A percentile compares a stretch with the other conserved stretches of the same genome.
phyloP scores from a whole-genome alignment of 2,113 vertebrate genomes.

The Genyomyrus donnyi region DNA sequence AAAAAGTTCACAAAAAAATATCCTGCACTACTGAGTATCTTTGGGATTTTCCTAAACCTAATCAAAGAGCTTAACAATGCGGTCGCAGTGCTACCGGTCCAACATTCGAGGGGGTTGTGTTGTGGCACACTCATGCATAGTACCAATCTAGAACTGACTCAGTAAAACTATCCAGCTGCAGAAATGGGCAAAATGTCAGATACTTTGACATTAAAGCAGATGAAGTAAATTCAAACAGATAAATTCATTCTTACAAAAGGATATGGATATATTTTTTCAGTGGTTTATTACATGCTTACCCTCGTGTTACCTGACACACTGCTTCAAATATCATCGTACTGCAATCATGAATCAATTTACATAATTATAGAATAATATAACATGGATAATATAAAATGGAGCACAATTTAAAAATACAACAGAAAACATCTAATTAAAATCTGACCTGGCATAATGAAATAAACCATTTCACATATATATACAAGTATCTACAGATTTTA shows the following conservation, averaged over 20 bases:
- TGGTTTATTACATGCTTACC: background rate
- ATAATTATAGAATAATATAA: background rate
- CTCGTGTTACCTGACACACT: background rate
- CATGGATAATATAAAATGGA: background rate
- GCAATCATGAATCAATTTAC: background rate
- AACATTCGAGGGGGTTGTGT: background rate
- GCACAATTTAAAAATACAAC: conserved; percentile 1
- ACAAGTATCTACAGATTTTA: background rate
- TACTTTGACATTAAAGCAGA: background rate
- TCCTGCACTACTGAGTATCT: background rate
- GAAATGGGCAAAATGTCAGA: background rate
- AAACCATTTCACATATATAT: background rate
- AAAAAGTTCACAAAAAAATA: background rate
- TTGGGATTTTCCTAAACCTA: background rate
- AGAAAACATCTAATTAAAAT: background rate
- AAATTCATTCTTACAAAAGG: background rate
- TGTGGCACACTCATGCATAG: background rate
- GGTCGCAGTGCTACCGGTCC: background rate
- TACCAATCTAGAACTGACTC: background rate
- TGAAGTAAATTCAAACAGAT: background rate
- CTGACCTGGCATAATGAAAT: background rate
- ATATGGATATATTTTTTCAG: background rate
- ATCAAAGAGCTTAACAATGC: background rate
- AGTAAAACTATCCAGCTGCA: background rate
- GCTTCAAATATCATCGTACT: background rate